A percentile compares a stretch with the other conserved stretches of the same genome.
Conservation (phyloP, 1,140 invertebrate species). For the Eubasilissa regina region DNA sequence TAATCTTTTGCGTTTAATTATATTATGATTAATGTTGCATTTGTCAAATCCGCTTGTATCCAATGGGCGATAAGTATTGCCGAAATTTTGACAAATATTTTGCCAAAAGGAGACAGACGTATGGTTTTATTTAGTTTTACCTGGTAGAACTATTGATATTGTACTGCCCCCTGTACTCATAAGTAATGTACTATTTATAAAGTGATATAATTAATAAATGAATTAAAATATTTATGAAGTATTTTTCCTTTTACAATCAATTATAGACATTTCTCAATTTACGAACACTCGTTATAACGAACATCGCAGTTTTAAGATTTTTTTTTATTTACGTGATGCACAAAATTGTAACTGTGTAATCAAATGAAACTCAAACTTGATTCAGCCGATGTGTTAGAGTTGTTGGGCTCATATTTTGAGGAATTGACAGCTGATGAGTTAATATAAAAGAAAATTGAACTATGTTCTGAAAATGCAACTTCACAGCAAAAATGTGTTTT, state of each 20-base stretch:
- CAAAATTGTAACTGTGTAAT: too few relatives aligned
- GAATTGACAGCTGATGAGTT: too few relatives aligned
- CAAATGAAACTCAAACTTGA: too few relatives aligned
- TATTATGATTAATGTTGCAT: slow-evolving; percentile 23
- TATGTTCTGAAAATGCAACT: too few relatives aligned
- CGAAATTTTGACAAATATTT: slow-evolving; percentile 5
- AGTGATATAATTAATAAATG: slow-evolving; percentile 57
- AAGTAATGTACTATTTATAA: slow-evolving; percentile 60
- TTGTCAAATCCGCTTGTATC: slow-evolving; percentile 25
- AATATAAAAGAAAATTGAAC: too few relatives aligned
- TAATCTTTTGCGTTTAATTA: not conserved
- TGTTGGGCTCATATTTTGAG: too few relatives aligned
- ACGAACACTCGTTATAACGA: too few relatives aligned
- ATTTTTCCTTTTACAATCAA: not conserved
- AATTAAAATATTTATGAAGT: slow-evolving; percentile 15
- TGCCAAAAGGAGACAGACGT: slow-evolving; percentile 33
- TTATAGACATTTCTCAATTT: too few relatives aligned
- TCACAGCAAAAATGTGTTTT: too few relatives aligned
- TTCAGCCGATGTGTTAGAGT: too few relatives aligned
- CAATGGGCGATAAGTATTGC: not conserved
- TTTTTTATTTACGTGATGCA: too few relatives aligned
- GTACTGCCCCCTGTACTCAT: slow-evolving; percentile 59
- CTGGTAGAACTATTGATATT: slow-evolving; percentile 50
- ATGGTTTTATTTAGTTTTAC: slow-evolving; percentile 48
- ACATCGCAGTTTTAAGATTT: too few relatives aligned